These are phyloP conservation scores for Scaptomyza parva DNA, from an alignment of 2,888 invertebrate genomes.

Conservation along the genomic window DNA sequence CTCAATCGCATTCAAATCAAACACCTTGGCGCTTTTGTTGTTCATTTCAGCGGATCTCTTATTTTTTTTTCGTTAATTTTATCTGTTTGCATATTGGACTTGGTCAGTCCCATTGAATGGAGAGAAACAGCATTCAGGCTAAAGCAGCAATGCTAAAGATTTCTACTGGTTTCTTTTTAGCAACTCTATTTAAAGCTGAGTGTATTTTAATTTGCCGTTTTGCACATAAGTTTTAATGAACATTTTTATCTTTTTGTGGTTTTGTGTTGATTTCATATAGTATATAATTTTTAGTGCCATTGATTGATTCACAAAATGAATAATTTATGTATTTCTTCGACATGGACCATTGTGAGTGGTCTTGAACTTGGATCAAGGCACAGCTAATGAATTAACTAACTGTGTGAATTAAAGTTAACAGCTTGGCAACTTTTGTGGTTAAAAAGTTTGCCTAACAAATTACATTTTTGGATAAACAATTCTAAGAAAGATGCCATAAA, in stretches of 20 bases:
- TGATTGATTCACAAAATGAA: slow-evolving; percentile 67
- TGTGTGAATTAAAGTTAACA: slow-evolving; percentile 39
- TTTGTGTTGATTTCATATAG: slow-evolving; percentile 12
- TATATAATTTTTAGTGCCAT: slow-evolving; percentile 43
- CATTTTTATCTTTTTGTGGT: slow-evolving; percentile 32
- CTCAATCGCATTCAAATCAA: slow-evolving; percentile 63
- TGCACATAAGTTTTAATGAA: slow-evolving; percentile 46
- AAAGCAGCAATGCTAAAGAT: slow-evolving; percentile 20
- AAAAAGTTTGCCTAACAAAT: slow-evolving; percentile 8
- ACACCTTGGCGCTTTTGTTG: slow-evolving; percentile 63
- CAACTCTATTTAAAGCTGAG: slow-evolving; percentile 47
- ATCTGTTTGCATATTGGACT: slow-evolving; percentile 68
- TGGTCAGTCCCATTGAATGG: slow-evolving; percentile 55
- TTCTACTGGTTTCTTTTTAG: slow-evolving; percentile 22
- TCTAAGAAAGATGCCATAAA: slow-evolving; percentile 6
- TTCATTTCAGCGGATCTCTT: slow-evolving; percentile 20
- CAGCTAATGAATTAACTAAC: slow-evolving; percentile 19
- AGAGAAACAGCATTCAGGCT: not conserved
- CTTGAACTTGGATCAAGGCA: slow-evolving; percentile 73
- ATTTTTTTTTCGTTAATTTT: slow-evolving; percentile 26
- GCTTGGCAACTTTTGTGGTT: slow-evolving; percentile 26
- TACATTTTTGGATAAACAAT: slow-evolving; percentile 4
- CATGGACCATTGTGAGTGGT: slow-evolving; percentile 24
- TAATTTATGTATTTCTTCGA: slow-evolving; percentile 45
- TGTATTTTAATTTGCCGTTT: slow-evolving; percentile 53